Evolutionary conservation across 2,888 invertebrate species (phyloP).

Genomic region (Acronicta alni): DNA sequence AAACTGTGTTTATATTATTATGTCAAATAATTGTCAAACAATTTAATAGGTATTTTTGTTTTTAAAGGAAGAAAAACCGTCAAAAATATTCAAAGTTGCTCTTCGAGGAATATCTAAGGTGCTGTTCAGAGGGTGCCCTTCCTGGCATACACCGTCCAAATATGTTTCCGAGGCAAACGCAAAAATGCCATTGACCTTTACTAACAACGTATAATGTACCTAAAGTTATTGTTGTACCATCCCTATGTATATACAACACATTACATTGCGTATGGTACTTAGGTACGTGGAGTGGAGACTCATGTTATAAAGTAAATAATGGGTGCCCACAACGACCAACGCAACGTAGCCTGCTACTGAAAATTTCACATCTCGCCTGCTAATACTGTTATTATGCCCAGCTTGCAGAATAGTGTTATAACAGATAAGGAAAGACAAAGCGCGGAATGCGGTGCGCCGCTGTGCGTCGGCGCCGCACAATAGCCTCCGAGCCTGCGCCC

Average conservation of each 20-base stretch:
- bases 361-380: conserved; percentile 12
- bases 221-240: not conserved
- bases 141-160: no score
- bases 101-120: no score
- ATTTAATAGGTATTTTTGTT: no score
- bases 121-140: no score
- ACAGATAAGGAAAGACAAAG: conserved; percentile 27
- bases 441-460: conserved; percentile 33
- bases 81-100: no score
- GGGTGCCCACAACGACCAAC: not conserved
- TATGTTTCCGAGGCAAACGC: no score
- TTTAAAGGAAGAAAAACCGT: no score
- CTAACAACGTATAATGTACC: not conserved
- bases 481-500: conserved; percentile 20
- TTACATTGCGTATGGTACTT: no score
- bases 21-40: no score
- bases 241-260: no score
- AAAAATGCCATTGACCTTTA: not conserved
- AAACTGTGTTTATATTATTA: no score
- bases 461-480: conserved; percentile 15
- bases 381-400: not conserved
- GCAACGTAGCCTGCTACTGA: conserved; percentile 23
- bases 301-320: conserved; percentile 8
- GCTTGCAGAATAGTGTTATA: conserved; percentile 2
- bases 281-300: not conserved